phyloP scores from a whole-genome alignment of 2,797 vertebrate species.

The Urophycis tenuis region DNA sequence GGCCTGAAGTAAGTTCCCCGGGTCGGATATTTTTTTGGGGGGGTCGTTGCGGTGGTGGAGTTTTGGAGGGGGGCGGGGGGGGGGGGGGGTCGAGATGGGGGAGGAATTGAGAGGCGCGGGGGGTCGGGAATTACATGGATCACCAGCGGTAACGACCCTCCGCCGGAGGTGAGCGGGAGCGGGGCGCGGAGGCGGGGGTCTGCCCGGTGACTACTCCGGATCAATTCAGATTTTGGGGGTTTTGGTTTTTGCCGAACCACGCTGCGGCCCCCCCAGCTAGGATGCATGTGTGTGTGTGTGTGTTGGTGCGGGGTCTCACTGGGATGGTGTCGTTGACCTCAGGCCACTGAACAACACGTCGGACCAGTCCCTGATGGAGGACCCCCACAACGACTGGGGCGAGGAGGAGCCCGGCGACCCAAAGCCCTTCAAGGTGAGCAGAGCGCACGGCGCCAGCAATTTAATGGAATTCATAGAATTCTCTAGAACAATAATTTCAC shows the following conservation, averaged over 20 bases:
- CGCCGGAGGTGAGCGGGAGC: slow-evolving; percentile 53
- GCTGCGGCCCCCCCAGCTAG: slow-evolving; percentile 26
- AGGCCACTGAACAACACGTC: slow-evolving; percentile 92
- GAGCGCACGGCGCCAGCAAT: neutral
- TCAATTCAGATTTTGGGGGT: slow-evolving; percentile 54
- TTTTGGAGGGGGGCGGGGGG: no score
- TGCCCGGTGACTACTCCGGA: slow-evolving; percentile 30
- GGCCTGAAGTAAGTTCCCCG: slow-evolving; percentile 94
- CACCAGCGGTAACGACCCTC: slow-evolving; percentile 50
- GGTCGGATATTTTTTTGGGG: slow-evolving; percentile 3
- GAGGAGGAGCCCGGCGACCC: slow-evolving; percentile 82
- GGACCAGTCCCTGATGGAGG: slow-evolving; percentile 91
- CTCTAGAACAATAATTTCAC: neutral
- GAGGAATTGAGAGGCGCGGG: slow-evolving; percentile 22
- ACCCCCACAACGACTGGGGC: slow-evolving; percentile 92
- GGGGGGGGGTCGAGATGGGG: neutral
- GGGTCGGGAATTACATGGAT: slow-evolving; percentile 42
- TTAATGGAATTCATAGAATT: no score
- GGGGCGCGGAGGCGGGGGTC: slow-evolving; percentile 28
- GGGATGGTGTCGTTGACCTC: slow-evolving; percentile 45
- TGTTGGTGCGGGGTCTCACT: slow-evolving; percentile 32
- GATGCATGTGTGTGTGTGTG: neutral
- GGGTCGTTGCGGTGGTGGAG: neutral
- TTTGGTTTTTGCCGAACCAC: slow-evolving; percentile 41
- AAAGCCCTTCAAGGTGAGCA: slow-evolving; percentile 88